Evolutionary conservation across 2,888 invertebrate genomes (phyloP).

Genomic region (Diarsia dahlii): DNA sequence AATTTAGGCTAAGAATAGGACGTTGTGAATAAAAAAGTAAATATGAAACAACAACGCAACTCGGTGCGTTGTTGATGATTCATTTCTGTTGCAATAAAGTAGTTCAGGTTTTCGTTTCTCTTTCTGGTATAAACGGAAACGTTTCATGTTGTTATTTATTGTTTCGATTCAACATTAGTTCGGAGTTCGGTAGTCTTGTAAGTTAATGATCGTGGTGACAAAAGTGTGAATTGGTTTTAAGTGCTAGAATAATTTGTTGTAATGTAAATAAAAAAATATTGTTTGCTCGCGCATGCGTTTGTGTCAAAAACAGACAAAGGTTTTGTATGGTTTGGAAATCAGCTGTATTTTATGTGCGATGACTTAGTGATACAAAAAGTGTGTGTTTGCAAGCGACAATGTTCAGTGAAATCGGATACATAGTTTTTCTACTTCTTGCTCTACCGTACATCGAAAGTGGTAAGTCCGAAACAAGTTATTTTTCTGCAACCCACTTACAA

Average conservation of each 20-base stretch:
- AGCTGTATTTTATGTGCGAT: constrained; percentile 91
- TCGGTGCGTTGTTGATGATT: constrained; percentile 65
- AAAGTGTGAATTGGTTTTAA: constrained; percentile 72
- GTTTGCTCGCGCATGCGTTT: constrained; percentile 91
- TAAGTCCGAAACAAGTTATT: constrained; percentile 83
- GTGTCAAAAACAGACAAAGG: constrained; percentile 91
- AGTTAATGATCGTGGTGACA: constrained; percentile 63
- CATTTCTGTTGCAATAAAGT: constrained; percentile 65
- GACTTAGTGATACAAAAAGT: constrained; percentile 89
- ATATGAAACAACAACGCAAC: constrained; percentile 71
- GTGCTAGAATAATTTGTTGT: constrained; percentile 81
- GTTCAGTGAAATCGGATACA: constrained; percentile 92
- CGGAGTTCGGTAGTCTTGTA: constrained; percentile 73
- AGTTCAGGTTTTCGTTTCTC: constrained; percentile 66
- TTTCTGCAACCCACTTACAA: constrained; percentile 59
- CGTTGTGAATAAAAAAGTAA: constrained; percentile 73
- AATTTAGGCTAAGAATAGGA: constrained; percentile 73
- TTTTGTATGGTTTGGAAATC: constrained; percentile 91
- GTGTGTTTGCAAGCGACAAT: constrained; percentile 89
- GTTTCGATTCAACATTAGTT: constrained; percentile 76
- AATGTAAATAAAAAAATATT: constrained; percentile 90
- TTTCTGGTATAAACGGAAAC: constrained; percentile 65
- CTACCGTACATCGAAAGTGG: constrained; percentile 93
- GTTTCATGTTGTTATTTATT: constrained; percentile 83
- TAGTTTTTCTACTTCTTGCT: constrained; percentile 92